phyloP scores from a whole-genome alignment of 2,888 invertebrate species.

The Asteroscopus sphinx region DNA sequence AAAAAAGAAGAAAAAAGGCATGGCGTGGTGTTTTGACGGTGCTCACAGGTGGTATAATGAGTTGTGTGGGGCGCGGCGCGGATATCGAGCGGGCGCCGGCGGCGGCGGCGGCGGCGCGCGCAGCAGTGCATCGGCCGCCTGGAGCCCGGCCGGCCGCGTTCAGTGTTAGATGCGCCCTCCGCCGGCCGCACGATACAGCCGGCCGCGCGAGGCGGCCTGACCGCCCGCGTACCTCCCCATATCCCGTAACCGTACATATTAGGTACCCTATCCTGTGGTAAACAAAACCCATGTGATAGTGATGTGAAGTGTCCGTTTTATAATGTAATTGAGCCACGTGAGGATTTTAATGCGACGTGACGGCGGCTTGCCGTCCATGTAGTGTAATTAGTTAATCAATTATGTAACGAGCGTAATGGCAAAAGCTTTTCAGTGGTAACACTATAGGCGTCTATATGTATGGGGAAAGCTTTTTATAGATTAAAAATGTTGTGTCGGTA shows the following conservation, averaged over 20 bases:
- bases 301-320: constrained; percentile 57
- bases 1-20: too few species aligned
- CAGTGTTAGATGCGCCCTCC: constrained; percentile 68
- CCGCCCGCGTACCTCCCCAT: constrained; percentile 67
- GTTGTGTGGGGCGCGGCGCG: constrained; percentile 81
- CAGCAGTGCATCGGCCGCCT: constrained; percentile 76
- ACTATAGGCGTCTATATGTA: constrained; percentile 42
- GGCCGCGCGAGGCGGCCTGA: constrained; percentile 73
- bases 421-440: constrained; percentile 52
- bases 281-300: constrained; percentile 69
- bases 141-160: constrained; percentile 77
- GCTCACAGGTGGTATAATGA: constrained; percentile 86
- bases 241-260: constrained; percentile 56
- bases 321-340: constrained; percentile 58
- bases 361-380: constrained; percentile 58
- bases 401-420: constrained; percentile 68
- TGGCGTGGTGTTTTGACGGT: constrained; percentile 85
- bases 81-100: constrained; percentile 74
- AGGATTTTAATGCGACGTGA: constrained; percentile 53
- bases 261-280: constrained; percentile 62
- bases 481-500: constrained; percentile 48
- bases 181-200: constrained; percentile 64
- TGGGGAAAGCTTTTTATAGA: constrained; percentile 50
- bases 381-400: constrained; percentile 77
- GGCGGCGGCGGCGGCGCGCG: constrained; percentile 78